Base-by-base conservation (phyloP, 2,888 invertebrate species). In the Dendrolimus houi region DNA sequence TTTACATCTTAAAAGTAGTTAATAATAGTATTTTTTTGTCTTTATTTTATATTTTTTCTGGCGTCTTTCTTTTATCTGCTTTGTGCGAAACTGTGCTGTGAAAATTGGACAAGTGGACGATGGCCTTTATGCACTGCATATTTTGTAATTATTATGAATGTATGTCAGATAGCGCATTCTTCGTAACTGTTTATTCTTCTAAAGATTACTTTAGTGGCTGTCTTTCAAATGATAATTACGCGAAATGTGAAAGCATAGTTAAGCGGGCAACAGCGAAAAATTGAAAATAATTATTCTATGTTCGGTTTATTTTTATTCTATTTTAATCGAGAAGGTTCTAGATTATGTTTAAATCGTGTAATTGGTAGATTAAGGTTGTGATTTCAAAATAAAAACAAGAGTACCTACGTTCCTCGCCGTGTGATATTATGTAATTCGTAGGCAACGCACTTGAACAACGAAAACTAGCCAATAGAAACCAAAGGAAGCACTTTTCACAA, bases 401-500 rank as follows among this genome's bases (percentile, higher is more conserved):
- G 57, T 61, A 68, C 62, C 56, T 47, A 47, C 47, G 12, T 12
- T 47, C 47, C 47, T 9, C 47, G 47, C 47, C 47, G 47, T 47
- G 12, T 47, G 57, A 59, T 56, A 53, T 72, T 73, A 74, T 67
- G 66, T 69, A 74, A 74, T 66, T 64, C 57, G 55, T 10, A 60
- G 67, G 64, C 64, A 66, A 57, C 68, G 64, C 78, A 79, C 76
- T 65, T 59, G 59, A 67, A 70, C 66, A 67, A 67, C 62, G 64
- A 68, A 62, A 60, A 62, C 55, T 61, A 56, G 60, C 58, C 47
- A 47, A 60, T 57, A 55, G 57, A 68, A 71, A 72, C 59, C 63
- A 58, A 63, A 64, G 62, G 47, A 70, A 65, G 60, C 84, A 85
- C 84, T 81, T 73, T 74, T 17, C 83, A 85, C 83, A 77, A 75